Evolutionary conservation across 2,888 invertebrate species (phyloP).

Genomic region (Sclerodermus sp.): DNA sequence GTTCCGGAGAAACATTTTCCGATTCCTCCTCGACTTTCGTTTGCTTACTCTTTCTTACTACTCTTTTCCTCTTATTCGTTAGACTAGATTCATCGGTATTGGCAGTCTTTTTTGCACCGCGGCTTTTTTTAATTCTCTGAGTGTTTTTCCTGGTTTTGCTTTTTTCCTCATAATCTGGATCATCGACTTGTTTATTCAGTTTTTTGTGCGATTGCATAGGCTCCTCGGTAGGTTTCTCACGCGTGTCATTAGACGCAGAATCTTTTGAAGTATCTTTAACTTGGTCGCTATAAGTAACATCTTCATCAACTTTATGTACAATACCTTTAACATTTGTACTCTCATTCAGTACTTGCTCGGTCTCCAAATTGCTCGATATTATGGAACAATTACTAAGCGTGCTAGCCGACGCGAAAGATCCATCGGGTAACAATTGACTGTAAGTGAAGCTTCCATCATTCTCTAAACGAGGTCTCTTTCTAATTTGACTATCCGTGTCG

Average conservation of each 20-base stretch:
- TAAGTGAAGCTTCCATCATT: neutral
- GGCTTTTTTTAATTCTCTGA: neutral
- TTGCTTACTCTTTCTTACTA: neutral
- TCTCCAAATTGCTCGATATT: no score
- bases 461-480: conserved; percentile 29
- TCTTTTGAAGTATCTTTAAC: no score
- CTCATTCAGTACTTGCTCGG: no score
- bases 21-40: neutral
- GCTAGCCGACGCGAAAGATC: no score
- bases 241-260: neutral
- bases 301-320: neutral
- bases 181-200: conserved; percentile 24
- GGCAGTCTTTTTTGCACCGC: no score
- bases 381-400: no score
- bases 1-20: conserved; percentile 8
- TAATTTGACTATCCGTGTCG: conserved; percentile 16
- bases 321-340: no score
- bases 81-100: no score
- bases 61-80: neutral
- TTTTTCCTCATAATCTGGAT: conserved; percentile 21
- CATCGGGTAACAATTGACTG: no score
- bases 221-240: neutral
- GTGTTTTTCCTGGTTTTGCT: conserved; percentile 7
- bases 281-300: no score
- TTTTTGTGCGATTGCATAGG: conserved; percentile 7